phyloP scores from a whole-genome alignment of 2,113 vertebrate genomes.

The Chamaea fasciata region DNA sequence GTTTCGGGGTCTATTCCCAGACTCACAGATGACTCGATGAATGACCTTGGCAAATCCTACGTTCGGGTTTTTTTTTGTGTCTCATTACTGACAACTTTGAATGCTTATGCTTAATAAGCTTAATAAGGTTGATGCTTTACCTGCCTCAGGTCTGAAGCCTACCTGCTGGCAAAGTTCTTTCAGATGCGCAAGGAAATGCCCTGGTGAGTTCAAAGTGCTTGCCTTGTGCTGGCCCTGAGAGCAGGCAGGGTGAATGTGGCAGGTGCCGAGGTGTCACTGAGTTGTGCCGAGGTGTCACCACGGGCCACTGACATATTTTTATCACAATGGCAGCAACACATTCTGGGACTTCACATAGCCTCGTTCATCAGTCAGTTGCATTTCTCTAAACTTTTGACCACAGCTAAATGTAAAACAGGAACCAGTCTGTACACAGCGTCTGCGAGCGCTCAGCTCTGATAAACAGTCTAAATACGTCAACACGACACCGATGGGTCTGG shows the following conservation, averaged over 20 bases:
- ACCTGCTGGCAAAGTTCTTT: background rate
- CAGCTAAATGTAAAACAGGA: conserved; percentile 65
- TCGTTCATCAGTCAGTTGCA: conserved; percentile 46
- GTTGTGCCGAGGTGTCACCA: rapidly evolving
- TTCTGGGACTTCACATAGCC: conserved; percentile 11
- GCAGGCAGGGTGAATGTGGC: rapidly evolving
- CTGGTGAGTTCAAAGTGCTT: background rate
- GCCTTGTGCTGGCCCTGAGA: background rate
- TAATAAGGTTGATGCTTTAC: background rate
- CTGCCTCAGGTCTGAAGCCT: background rate
- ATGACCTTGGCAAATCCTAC: background rate
- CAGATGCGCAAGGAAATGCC: background rate
- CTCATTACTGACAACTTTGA: background rate
- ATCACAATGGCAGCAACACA: background rate
- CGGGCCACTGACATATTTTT: background rate
- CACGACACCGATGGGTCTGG: background rate
- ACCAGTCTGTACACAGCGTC: conserved; percentile 33
- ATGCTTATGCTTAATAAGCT: background rate
- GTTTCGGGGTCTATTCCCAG: background rate
- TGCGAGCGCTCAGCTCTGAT: conserved; percentile 46
- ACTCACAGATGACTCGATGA: background rate
- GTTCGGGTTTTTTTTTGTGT: background rate
- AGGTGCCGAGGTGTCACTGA: rapidly evolving
- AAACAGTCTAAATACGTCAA: conserved; percentile 56
- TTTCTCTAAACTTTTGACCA: conserved; percentile 57